phyloP scores from a whole-genome alignment of 2,113 vertebrate species.

The Ailuropoda melanoleuca region DNA sequence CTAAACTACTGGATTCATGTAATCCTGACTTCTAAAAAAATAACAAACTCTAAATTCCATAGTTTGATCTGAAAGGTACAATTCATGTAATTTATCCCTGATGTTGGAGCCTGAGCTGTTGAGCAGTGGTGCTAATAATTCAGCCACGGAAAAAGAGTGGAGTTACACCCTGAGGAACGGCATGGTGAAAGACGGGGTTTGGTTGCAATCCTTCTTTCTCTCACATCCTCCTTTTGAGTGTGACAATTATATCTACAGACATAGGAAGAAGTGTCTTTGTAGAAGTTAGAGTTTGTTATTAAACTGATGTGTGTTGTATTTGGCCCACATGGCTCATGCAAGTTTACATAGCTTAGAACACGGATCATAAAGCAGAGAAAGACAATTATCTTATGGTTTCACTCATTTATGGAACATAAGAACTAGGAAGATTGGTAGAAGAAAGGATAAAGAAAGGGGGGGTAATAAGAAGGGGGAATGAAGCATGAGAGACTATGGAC shows the following conservation, averaged over 20 bases:
- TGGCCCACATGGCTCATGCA: neutral
- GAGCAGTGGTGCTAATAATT: no score
- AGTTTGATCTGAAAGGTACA: neutral
- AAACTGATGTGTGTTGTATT: neutral
- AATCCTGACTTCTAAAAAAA: neutral
- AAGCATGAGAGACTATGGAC: no score
- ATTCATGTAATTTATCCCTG: neutral
- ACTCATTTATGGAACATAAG: no score
- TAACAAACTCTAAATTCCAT: neutral
- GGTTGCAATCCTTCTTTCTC: neutral
- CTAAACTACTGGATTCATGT: neutral
- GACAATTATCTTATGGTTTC: no score
- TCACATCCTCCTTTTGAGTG: neutral
- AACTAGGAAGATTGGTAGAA: no score
- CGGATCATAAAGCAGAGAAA: no score
- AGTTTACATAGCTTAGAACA: neutral
- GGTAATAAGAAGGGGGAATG: no score
- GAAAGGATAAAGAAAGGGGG: no score
- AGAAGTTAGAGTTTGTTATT: neutral
- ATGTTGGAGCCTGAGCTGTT: no score
- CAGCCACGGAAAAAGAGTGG: neutral
- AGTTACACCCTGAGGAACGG: accelerated
- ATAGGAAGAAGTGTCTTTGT: neutral
- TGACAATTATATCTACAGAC: neutral
- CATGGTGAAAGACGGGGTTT: neutral